Evolutionary conservation across 2,797 vertebrate species (phyloP), one percentile per base, ranked within the genome.

Genomic region (Crenichthys baileyi): DNA sequence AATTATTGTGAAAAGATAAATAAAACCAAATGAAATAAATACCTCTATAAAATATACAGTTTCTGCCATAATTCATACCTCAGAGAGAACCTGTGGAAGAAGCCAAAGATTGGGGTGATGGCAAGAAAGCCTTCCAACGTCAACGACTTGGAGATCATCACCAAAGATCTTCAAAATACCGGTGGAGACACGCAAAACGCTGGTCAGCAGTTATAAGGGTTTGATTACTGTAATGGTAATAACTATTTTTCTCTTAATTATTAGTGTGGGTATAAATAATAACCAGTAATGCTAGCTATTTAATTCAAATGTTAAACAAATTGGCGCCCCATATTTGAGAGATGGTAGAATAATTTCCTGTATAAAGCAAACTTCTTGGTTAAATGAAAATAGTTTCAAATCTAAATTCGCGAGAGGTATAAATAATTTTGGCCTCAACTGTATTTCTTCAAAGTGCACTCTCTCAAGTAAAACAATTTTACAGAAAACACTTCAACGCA

Each of bases 401-500:
- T 60, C 2, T 60, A 26, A 15, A 48, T 26, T 29, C 41, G 44
- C 4, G 24, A 44, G 44, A 20, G 16, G 7, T 31, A 16, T 16
- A 70, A 70, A 46, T 70, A 26, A 7, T 15, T 12, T 6, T 46
- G 11, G 24, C 24, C 24, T 70, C 12, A 41, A 13, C 20, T 12
- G 8, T 44, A n/a, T 7, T 24, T 56, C 22, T 68, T 36, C 20
- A 39, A 22, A 44, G 39, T 44, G 65, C 12, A 7, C 24, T 16
- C 44, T 70, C 24, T 61, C 16, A 0, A 18, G 5, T 29, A 51
- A 0, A 9, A 11, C 4, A 20, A 3, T 51, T 84, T 75, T 70
- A 44, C 72, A 46, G 9, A 60, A 70, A 36, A 79, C 58, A 22
- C 36, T 0, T 61, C 26, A 89, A 91, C 1, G 86, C 61, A 84